phyloP scores from a whole-genome alignment of 1,140 invertebrate species.

The Aphis craccivora region DNA sequence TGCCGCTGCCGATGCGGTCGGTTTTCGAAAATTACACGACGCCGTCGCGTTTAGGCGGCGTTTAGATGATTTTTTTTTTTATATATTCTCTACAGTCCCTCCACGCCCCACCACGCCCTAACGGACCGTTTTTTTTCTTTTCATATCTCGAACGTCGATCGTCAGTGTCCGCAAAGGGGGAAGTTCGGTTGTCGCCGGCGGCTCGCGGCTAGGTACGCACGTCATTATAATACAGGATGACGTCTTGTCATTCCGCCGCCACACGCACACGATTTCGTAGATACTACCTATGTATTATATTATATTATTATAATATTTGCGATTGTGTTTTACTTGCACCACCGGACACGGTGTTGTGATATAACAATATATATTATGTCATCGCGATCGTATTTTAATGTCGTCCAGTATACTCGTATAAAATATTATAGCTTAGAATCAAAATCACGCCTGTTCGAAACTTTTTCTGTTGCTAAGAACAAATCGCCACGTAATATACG shows the following conservation, averaged over 20 bases:
- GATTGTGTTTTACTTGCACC: not conserved
- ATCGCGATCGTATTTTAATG: too few species aligned
- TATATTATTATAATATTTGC: not conserved
- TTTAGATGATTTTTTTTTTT: not conserved
- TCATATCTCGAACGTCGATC: constrained; percentile 22
- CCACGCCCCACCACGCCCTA: not conserved
- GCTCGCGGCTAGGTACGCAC: too few species aligned
- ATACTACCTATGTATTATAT: not conserved
- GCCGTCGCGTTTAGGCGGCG: not conserved
- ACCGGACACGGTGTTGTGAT: not conserved
- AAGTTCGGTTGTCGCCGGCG: not conserved
- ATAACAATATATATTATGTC: not conserved
- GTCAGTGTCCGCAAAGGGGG: not conserved
- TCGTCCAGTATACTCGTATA: too few species aligned
- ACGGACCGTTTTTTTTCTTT: not conserved
- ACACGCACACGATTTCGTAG: not conserved
- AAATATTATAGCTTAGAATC: too few species aligned
- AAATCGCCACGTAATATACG: too few species aligned
- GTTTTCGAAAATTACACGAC: constrained; percentile 14
- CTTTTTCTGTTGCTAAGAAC: too few species aligned
- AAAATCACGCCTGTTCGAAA: too few species aligned
- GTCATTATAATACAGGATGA: not conserved
- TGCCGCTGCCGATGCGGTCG: not conserved
- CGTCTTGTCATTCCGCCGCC: not conserved
- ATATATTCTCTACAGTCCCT: not conserved